Evolutionary conservation across 2,797 vertebrate species (phyloP).

Genomic region (Parauchenoglanis ngamensis): DNA sequence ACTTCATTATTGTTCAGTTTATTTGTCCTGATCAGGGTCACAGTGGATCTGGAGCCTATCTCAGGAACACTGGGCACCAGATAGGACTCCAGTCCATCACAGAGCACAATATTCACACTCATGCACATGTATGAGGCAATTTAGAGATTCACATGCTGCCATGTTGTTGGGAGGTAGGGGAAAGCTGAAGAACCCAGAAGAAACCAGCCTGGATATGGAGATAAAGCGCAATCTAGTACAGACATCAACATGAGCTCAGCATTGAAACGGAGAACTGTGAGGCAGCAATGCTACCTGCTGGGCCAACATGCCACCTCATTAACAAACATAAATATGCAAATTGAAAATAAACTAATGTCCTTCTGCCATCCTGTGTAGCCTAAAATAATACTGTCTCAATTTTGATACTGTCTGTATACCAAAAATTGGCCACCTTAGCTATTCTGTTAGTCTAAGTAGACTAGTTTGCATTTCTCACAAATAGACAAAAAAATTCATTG

Average conservation of each 20-base stretch:
- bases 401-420: not conserved
- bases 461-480: not conserved
- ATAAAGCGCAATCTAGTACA: not conserved
- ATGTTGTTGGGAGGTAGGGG: not conserved
- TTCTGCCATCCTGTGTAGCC: not conserved
- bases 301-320: constrained; percentile 45
- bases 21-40: not conserved
- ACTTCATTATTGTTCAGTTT: not conserved
- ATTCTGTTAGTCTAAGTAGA: not conserved
- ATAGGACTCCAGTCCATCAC: not conserved
- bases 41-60: not conserved
- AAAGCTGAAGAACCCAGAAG: not conserved
- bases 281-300: not conserved
- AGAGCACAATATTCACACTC: not conserved
- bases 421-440: not conserved
- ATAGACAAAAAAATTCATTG: not conserved
- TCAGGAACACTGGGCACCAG: not conserved
- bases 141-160: not conserved
- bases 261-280: not conserved
- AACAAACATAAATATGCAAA: constrained; percentile 57
- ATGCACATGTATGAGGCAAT: not conserved
- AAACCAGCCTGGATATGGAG: no score
- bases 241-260: not conserved
- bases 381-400: not conserved
- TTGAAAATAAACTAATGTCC: not conserved